Base-by-base conservation (phyloP, 92 coral and sea anemone species). In the Virgularia gustaviana region DNA sequence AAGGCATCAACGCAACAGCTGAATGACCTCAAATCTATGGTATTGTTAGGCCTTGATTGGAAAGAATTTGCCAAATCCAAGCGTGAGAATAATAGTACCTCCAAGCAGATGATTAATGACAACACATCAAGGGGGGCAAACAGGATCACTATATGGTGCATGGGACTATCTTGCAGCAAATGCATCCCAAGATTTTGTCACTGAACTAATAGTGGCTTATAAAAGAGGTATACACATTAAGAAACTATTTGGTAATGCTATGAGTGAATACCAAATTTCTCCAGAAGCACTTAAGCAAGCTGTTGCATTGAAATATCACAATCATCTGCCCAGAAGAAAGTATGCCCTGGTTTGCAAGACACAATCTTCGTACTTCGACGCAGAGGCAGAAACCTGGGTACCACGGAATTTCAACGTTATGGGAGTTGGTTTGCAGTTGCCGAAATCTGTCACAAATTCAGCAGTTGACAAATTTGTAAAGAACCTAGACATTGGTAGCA, bases 81-180 rank as follows among this genome's bases (percentile, higher is more conserved):
- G 53, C 51, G 77, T 47, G 51, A 67, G 82, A 75, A 45, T 62
- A 75, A 75, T 74, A 75, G n/a, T n/a, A n/a, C n/a, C n/a, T n/a
- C n/a, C n/a, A n/a, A n/a, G n/a, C n/a, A n/a, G n/a, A n/a, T n/a
- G 80, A 41, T 74, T 66, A 43, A 65, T 77, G 63, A 65, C 49
- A 33, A 65, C 67, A 1, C 6, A 49, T 0, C 77, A 77, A 65
- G 82, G 82, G 31, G 65, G 77, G 53, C 65, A 29, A 8, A 64
- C 75, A 64, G 76, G 77, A n/a, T 77, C 82, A 64, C 67, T 77
- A 36, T 64, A 65, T 43, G 81, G 81, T 77, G 81, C 76, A 44
- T 77, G 65, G 65, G 81, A 77, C 36, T 77, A 65, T 53, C 49
- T 65, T 77, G 64, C 77, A 49, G 81, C 81, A 11, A 64, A 64